Percentiles rank a stretch among this genome's conserved stretches.
phyloP scores from a whole-genome alignment of 1,140 invertebrate genomes.

The Dendrolimus kikuchii region DNA sequence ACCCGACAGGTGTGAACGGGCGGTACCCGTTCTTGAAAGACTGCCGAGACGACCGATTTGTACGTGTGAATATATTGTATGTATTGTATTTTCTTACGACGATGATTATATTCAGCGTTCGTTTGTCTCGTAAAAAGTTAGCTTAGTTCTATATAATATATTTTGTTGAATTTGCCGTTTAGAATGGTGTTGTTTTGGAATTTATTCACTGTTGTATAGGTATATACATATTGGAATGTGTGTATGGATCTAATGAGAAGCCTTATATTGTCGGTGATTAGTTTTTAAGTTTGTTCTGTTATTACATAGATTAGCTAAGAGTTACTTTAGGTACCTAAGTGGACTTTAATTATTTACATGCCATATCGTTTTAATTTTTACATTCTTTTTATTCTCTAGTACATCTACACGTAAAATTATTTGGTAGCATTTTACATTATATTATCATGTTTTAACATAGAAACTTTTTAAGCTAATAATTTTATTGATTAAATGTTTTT shows the following conservation, averaged over 20 bases:
- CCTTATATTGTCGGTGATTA: slow-evolving; percentile 53
- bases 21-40: slow-evolving; percentile 19
- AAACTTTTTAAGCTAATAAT: slow-evolving; percentile 52
- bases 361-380: slow-evolving; percentile 40
- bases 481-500: slow-evolving; percentile 36
- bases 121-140: slow-evolving; percentile 52
- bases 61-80: slow-evolving; percentile 26
- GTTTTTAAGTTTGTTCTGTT: slow-evolving; percentile 53
- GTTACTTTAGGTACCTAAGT: slow-evolving; percentile 29
- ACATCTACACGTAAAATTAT: slow-evolving; percentile 14
- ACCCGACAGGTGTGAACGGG: too few relatives aligned
- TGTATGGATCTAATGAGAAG: slow-evolving; percentile 50
- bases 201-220: slow-evolving; percentile 66
- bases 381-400: slow-evolving; percentile 5
- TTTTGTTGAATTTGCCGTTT: slow-evolving; percentile 59
- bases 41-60: slow-evolving; percentile 26
- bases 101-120: slow-evolving; percentile 38
- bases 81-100: slow-evolving; percentile 40
- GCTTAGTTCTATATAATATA: slow-evolving; percentile 40
- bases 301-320: slow-evolving; percentile 35
- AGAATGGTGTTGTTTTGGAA: slow-evolving; percentile 49
- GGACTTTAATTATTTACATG: slow-evolving; percentile 34
- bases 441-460: slow-evolving; percentile 51
- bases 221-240: slow-evolving; percentile 39
- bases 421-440: slow-evolving; percentile 43